A percentile compares a stretch with the other conserved stretches of the same genome.
phyloP scores from a whole-genome alignment of 2,113 vertebrate genomes.

The Vireo altiloquus region DNA sequence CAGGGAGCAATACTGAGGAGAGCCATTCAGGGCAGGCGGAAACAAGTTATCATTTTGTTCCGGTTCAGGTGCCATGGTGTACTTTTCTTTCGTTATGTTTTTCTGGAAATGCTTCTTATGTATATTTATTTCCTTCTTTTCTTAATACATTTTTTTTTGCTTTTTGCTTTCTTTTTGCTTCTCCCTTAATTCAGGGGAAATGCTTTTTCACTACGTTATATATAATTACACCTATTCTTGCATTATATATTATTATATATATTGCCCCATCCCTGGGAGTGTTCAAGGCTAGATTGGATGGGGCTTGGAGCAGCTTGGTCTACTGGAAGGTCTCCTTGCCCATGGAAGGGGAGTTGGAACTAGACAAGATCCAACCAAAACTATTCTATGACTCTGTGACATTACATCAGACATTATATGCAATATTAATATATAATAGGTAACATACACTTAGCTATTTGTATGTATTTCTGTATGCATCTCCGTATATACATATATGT shows the following conservation, averaged over 20 bases:
- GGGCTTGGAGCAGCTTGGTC: background rate
- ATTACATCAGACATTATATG: background rate
- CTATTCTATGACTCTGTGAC: background rate
- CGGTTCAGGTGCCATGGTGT: background rate
- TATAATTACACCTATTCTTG: background rate
- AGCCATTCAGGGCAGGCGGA: background rate
- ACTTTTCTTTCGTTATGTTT: background rate
- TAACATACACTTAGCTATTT: background rate
- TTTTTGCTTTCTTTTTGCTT: background rate
- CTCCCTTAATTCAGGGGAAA: background rate
- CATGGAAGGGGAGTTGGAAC: background rate
- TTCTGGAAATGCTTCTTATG: background rate
- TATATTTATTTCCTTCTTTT: background rate
- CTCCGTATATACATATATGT: accelerated
- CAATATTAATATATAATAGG: background rate
- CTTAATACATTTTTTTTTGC: accelerated
- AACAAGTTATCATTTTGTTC: background rate
- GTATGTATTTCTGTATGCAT: background rate
- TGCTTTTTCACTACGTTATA: accelerated
- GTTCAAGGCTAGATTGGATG: background rate
- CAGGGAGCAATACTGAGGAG: background rate
- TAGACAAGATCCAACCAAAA: background rate
- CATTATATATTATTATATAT: background rate
- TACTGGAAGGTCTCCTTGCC: background rate
- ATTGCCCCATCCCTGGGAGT: background rate